Evolutionary conservation across 2,113 vertebrate species (phyloP).

Genomic region (Barbus barbus): DNA sequence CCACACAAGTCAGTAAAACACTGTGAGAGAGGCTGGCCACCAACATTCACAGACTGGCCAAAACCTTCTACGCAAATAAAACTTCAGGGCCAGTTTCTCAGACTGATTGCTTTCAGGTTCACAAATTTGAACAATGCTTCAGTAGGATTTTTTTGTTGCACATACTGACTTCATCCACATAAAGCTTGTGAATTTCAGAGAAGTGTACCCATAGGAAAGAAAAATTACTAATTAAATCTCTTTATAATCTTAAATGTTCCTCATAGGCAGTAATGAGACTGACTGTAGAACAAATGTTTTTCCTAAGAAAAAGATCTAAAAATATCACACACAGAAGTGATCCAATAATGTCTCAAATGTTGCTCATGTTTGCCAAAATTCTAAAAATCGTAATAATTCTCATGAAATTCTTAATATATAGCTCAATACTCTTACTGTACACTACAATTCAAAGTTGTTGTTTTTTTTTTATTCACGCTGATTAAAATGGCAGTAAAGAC

Average conservation of each 20-base stretch:
- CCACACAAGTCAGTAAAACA: constrained; percentile 66
- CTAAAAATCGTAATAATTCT: background rate
- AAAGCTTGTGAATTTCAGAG: background rate
- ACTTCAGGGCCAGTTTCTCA: constrained; percentile 21
- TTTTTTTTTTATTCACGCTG: background rate
- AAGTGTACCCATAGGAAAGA: no score
- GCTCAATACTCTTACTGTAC: background rate
- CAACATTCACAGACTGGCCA: constrained; percentile 26
- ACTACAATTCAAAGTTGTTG: background rate
- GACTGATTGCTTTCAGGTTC: background rate
- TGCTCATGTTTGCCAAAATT: background rate
- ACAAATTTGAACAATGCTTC: background rate
- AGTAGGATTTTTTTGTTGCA: background rate
- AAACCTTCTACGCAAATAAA: constrained; percentile 14
- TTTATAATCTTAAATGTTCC: no score
- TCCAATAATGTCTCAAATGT: background rate
- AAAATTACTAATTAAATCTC: no score
- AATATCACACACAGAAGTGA: no score
- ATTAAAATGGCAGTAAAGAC: background rate
- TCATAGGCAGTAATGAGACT: no score
- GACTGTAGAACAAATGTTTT: no score
- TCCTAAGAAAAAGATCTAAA: no score
- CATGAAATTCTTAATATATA: background rate
- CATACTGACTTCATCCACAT: background rate
- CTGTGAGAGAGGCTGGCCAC: constrained; percentile 16